Evolutionary conservation across 1,140 invertebrate genomes (phyloP).

Genomic region (Ectropis grisescens): DNA sequence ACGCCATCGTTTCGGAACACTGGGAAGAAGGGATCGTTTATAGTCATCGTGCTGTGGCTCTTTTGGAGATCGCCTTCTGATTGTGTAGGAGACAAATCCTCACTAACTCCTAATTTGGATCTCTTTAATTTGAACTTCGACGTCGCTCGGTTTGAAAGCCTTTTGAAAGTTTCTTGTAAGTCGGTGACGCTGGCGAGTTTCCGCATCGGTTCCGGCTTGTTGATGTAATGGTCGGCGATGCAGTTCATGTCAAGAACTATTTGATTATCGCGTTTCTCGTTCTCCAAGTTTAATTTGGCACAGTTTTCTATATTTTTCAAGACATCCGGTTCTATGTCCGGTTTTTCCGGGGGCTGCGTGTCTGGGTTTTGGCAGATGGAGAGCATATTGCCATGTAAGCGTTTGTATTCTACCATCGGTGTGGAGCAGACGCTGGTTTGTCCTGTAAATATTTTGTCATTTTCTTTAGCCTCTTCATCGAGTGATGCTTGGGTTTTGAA

Average conservation of each 20-base stretch:
- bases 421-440: conserved; percentile 81
- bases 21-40: conserved; percentile 83
- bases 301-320: conserved; percentile 46
- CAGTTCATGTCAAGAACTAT: conserved; percentile 46
- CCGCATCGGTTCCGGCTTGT: conserved; percentile 51
- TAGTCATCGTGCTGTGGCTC: conserved; percentile 72
- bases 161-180: conserved; percentile 69
- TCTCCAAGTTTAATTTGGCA: conserved; percentile 29
- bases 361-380: conserved; percentile 77
- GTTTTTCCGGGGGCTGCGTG: conserved; percentile 32
- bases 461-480: conserved; percentile 62
- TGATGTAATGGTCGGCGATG: conserved; percentile 60
- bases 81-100: conserved; percentile 37
- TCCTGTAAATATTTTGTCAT: conserved; percentile 70
- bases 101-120: conserved; percentile 48
- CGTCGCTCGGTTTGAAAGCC: conserved; percentile 63
- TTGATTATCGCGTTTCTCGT: conserved; percentile 53
- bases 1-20: conserved; percentile 80
- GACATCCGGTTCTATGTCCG: conserved; percentile 47
- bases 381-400: conserved; percentile 78
- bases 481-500: conserved; percentile 71
- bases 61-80: conserved; percentile 45
- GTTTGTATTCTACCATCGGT: conserved; percentile 80
- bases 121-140: conserved; percentile 59
- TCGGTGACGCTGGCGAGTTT: conserved; percentile 67